Conservation (phyloP, 1,140 invertebrate genomes). For the Pachypsylla venusta region DNA sequence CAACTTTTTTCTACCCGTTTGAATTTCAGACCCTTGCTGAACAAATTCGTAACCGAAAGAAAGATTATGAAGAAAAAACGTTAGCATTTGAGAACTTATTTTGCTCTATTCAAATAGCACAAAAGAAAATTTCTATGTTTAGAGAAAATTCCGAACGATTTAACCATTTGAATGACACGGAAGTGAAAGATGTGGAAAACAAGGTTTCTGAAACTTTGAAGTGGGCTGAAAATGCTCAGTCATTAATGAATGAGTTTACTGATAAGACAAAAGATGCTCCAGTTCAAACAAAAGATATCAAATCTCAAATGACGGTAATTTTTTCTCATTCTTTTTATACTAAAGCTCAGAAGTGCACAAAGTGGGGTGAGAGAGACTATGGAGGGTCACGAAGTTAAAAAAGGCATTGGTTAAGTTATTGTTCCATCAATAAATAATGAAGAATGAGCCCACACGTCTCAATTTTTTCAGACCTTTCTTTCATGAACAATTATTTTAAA, state of each 20-base stretch:
- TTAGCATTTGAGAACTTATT: slow-evolving; percentile 60
- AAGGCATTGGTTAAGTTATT: background rate
- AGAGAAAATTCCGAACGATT: slow-evolving; percentile 61
- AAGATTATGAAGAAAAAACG: slow-evolving; percentile 62
- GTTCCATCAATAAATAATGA: background rate
- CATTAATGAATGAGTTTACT: slow-evolving; percentile 8
- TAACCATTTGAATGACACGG: slow-evolving; percentile 61
- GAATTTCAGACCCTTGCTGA: slow-evolving; percentile 52
- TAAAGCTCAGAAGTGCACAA: background rate
- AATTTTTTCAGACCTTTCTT: background rate
- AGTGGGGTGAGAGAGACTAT: background rate
- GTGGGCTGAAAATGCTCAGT: slow-evolving; percentile 23
- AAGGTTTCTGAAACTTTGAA: slow-evolving; percentile 34
- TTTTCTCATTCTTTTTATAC: background rate
- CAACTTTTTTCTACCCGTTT: background rate
- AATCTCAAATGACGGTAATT: background rate
- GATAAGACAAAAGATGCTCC: background rate
- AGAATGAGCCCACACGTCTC: background rate
- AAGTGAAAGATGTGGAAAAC: slow-evolving; percentile 38
- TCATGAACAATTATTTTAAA: background rate
- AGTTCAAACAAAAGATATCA: background rate
- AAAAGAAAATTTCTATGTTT: slow-evolving; percentile 52
- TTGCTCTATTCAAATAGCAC: slow-evolving; percentile 49
- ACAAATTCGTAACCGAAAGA: slow-evolving; percentile 61
- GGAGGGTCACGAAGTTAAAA: background rate